Evolutionary conservation across 2,888 invertebrate species (phyloP).

Genomic region (Diplolepis rosae): DNA sequence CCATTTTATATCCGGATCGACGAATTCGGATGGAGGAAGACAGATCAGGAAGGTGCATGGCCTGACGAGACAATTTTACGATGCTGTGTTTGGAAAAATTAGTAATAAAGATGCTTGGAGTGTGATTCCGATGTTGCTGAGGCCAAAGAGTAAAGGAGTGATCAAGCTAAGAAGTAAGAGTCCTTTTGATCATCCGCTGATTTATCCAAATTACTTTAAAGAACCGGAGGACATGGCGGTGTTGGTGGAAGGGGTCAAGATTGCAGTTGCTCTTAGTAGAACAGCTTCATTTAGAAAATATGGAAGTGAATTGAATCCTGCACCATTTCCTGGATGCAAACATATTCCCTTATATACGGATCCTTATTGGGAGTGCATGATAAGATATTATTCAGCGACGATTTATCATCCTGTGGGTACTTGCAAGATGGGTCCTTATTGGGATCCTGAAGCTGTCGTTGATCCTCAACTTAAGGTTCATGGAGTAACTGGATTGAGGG

Average conservation of each 20-base stretch:
- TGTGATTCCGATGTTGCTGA: constrained; percentile 87
- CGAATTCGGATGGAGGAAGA: constrained; percentile 89
- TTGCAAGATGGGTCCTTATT: constrained; percentile 91
- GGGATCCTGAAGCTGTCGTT: constrained; percentile 89
- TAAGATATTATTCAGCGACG: constrained; percentile 84
- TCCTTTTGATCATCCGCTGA: constrained; percentile 91
- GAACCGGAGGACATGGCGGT: constrained; percentile 87
- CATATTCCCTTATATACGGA: constrained; percentile 82
- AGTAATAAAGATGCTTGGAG: constrained; percentile 88
- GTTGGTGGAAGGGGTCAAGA: constrained; percentile 89
- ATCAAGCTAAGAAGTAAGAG: constrained; percentile 88
- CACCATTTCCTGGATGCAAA: constrained; percentile 86
- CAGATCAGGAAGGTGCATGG: constrained; percentile 89
- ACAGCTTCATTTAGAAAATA: constrained; percentile 85
- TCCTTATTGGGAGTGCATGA: constrained; percentile 91
- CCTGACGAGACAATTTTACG: constrained; percentile 83
- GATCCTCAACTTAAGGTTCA: constrained; percentile 87
- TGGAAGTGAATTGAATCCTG: constrained; percentile 82
- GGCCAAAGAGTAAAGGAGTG: constrained; percentile 89
- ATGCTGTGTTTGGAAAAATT: constrained; percentile 83
- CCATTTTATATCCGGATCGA: constrained; percentile 90
- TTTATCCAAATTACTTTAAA: constrained; percentile 93
- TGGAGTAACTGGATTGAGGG: constrained; percentile 85
- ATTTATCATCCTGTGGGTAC: constrained; percentile 92
- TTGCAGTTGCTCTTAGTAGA: constrained; percentile 85